phyloP scores from a whole-genome alignment of 2,888 invertebrate species.

The Nemotelus pantherinus region DNA sequence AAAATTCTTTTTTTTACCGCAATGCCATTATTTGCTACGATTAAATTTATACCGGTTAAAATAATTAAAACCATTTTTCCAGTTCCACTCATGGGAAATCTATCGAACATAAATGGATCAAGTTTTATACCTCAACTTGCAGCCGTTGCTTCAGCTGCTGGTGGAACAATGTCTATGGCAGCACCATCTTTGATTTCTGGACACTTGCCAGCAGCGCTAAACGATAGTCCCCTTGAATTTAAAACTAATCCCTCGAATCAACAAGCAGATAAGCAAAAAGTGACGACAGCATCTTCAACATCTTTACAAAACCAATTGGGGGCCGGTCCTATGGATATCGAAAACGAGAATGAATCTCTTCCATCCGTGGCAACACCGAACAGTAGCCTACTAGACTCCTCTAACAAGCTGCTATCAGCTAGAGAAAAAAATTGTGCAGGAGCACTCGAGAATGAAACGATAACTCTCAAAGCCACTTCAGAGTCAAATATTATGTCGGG shows the following conservation, averaged over 20 bases:
- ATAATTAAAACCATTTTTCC: slow-evolving; percentile 9
- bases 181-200: slow-evolving; percentile 48
- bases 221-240: slow-evolving; percentile 72
- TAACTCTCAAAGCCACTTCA: neutral
- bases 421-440: neutral
- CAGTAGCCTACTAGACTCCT: neutral
- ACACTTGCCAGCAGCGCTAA: slow-evolving; percentile 64
- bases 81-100: slow-evolving; percentile 54
- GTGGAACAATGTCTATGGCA: slow-evolving; percentile 45
- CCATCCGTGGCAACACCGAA: neutral
- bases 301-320: slow-evolving; percentile 70
- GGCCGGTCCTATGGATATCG: slow-evolving; percentile 68
- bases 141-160: slow-evolving; percentile 54
- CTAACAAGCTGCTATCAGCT: neutral
- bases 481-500: slow-evolving; percentile 3
- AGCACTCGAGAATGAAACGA: too few relatives aligned
- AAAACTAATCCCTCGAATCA: slow-evolving; percentile 57
- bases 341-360: slow-evolving; percentile 59
- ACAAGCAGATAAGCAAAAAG: slow-evolving; percentile 19
- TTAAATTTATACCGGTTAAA: too few relatives aligned
- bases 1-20: too few relatives aligned
- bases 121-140: slow-evolving; percentile 62
- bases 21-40: too few relatives aligned
- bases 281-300: slow-evolving; percentile 54
- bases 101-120: slow-evolving; percentile 53